phyloP scores from a whole-genome alignment of 2,797 vertebrate genomes.

The Anas bahamensis region DNA sequence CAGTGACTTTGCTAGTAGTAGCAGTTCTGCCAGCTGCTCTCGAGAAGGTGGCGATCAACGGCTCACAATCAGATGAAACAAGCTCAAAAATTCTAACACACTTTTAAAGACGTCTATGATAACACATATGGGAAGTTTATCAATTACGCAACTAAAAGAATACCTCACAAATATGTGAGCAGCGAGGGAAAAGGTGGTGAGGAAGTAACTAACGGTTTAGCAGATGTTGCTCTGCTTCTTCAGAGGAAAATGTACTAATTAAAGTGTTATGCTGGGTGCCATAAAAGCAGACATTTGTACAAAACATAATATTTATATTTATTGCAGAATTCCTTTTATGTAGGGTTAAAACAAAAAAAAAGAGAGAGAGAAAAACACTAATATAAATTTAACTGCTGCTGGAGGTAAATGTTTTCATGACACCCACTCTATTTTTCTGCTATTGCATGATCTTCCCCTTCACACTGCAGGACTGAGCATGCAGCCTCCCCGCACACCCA shows the following conservation, averaged over 20 bases:
- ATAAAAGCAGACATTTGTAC: background rate
- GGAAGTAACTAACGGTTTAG: background rate
- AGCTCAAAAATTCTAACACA: background rate
- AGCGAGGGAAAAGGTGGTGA: background rate
- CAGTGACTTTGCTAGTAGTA: background rate
- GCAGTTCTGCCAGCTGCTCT: background rate
- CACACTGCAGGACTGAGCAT: background rate
- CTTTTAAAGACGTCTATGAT: background rate
- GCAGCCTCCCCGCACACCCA: background rate
- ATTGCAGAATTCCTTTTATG: background rate
- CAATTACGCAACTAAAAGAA: background rate
- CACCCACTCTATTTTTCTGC: constrained; percentile 29
- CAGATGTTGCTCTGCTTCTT: background rate
- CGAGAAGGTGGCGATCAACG: background rate
- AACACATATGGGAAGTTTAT: background rate
- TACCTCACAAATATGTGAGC: background rate
- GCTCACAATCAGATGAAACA: background rate
- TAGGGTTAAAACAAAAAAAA: background rate
- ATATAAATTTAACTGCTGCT: background rate
- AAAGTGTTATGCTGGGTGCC: background rate
- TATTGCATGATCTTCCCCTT: background rate
- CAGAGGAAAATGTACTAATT: accelerated
- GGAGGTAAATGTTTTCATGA: background rate
- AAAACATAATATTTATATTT: background rate
- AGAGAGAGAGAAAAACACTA: background rate